These are phyloP conservation scores for Epiperipatus broadwayi DNA, from an alignment of 2,888 invertebrate species.

Conservation along the genomic window DNA sequence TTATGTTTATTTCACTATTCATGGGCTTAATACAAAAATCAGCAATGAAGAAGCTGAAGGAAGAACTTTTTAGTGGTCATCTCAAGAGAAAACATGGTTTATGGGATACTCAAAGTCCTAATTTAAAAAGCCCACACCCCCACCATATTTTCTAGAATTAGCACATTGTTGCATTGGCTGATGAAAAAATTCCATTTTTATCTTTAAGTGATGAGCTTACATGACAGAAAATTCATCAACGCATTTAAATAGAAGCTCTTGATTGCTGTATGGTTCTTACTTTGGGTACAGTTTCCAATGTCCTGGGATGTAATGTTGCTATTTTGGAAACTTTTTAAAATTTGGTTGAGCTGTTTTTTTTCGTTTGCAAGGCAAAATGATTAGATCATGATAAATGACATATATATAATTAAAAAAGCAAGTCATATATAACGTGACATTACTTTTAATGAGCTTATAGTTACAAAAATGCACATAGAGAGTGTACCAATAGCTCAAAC, in stretches of 20 bases:
- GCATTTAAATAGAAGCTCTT: constrained; percentile 74
- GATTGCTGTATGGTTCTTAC: constrained; percentile 35
- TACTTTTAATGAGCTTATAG: too few species aligned
- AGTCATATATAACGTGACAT: too few species aligned
- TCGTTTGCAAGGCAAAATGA: constrained; percentile 29
- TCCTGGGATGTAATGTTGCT: too few species aligned
- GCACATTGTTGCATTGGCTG: constrained; percentile 91
- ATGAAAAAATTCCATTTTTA: constrained; percentile 80
- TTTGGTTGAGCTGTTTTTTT: constrained; percentile 52
- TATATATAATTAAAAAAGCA: too few species aligned
- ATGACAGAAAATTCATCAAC: constrained; percentile 67
- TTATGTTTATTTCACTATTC: constrained; percentile 76
- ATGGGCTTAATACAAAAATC: constrained; percentile 76
- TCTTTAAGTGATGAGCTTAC: constrained; percentile 64
- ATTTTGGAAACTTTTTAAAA: constrained; percentile 15
- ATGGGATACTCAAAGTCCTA: too few species aligned
- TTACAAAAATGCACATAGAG: too few species aligned
- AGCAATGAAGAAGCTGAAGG: constrained; percentile 35
- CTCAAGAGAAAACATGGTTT: too few species aligned
- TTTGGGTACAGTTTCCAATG: too few species aligned
- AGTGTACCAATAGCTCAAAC: too few species aligned
- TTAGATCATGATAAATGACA: constrained; percentile 54
- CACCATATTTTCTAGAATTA: constrained; percentile 81
- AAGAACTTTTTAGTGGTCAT: too few species aligned
- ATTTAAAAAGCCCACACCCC: constrained; percentile 43